These are phyloP conservation scores for Hermetia illucens DNA, from an alignment of 1,140 invertebrate genomes.

Conservation along the genomic window DNA sequence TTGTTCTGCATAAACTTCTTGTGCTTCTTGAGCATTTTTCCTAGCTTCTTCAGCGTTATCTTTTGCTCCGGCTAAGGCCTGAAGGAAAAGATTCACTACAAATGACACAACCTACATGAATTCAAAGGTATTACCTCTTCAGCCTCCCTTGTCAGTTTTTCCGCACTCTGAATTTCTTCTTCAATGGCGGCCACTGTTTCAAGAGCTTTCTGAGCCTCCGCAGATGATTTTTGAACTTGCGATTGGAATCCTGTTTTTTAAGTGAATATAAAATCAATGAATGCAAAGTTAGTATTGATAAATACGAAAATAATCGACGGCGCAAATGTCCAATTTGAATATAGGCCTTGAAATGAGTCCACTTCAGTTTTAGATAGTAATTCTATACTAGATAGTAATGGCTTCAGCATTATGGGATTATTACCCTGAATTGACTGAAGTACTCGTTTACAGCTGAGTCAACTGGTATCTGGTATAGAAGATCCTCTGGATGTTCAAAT, in stretches of 20 bases:
- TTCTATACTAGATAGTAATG: no score
- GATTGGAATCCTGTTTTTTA: slow-evolving; percentile 75
- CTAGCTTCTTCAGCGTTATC: slow-evolving; percentile 61
- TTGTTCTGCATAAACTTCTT: slow-evolving; percentile 52
- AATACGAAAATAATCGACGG: no score
- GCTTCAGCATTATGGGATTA: no score
- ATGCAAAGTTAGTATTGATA: no score
- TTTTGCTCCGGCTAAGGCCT: slow-evolving; percentile 54
- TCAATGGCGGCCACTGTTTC: slow-evolving; percentile 60
- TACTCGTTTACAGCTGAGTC: no score
- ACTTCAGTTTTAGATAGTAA: no score
- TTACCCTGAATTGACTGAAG: no score
- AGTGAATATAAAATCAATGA: no score
- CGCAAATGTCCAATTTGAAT: no score
- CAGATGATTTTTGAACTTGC: slow-evolving; percentile 66
- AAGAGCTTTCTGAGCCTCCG: slow-evolving; percentile 56
- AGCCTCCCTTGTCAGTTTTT: slow-evolving; percentile 44
- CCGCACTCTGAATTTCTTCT: slow-evolving; percentile 36
- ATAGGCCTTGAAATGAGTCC: no score
- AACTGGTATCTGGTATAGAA: no score
- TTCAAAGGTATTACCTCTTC: slow-evolving; percentile 39
- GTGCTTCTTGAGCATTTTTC: slow-evolving; percentile 60
- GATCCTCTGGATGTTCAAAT: no score
- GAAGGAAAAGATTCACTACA: background rate
- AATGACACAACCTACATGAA: background rate